Evolutionary conservation across 2,888 invertebrate genomes (phyloP).

Genomic region (Thera britannica): DNA sequence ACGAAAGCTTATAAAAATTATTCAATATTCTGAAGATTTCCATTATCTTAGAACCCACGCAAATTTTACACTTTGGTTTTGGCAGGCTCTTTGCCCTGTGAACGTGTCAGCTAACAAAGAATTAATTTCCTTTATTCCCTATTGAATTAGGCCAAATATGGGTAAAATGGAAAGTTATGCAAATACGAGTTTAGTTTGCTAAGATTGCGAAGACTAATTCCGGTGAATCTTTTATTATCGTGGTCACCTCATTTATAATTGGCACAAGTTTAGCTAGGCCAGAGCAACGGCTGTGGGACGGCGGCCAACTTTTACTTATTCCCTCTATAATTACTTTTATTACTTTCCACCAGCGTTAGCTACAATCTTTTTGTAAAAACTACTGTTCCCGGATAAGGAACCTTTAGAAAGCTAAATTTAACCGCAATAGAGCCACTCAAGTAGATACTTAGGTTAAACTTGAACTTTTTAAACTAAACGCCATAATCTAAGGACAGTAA

Average conservation of each 20-base stretch:
- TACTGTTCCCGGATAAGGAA: slow-evolving; percentile 14
- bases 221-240: slow-evolving; percentile 27
- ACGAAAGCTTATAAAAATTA: neutral
- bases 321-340: slow-evolving; percentile 76
- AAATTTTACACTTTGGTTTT: neutral
- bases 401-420: slow-evolving; percentile 8
- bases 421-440: neutral
- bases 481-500: too few relatives aligned
- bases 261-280: slow-evolving; percentile 71
- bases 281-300: slow-evolving; percentile 65
- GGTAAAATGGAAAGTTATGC: neutral
- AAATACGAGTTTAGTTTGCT: neutral
- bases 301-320: slow-evolving; percentile 76
- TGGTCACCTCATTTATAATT: slow-evolving; percentile 70
- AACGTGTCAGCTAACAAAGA: neutral
- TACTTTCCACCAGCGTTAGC: slow-evolving; percentile 53
- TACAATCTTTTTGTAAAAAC: slow-evolving; percentile 48
- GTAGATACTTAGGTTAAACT: too few relatives aligned
- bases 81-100: neutral
- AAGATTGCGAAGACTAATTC: neutral
- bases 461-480: too few relatives aligned
- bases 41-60: too few relatives aligned
- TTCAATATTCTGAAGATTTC: neutral
- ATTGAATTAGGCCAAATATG: neutral
- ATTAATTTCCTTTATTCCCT: neutral